A percentile compares a stretch with the other conserved stretches of the same genome.
These are phyloP conservation scores for Drosophila guanche DNA, from an alignment of 1,140 invertebrate genomes.

Conservation along the genomic window DNA sequence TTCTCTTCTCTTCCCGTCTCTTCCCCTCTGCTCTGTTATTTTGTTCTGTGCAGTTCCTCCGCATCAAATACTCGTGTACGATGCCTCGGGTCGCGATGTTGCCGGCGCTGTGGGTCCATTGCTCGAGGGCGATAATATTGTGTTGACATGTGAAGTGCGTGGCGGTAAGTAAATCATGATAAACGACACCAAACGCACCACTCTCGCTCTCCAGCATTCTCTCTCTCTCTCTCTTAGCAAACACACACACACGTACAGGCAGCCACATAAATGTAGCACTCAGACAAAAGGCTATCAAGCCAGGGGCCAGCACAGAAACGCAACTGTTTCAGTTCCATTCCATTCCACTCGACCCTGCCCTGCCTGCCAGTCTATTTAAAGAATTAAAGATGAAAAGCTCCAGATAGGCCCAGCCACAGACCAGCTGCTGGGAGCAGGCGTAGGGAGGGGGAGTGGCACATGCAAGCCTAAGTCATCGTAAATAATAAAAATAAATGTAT, in stretches of 20 bases:
- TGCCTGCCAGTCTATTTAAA: slow-evolving; percentile 71
- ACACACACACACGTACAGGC: slow-evolving; percentile 37
- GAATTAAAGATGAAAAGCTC: slow-evolving; percentile 73
- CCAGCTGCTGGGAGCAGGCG: slow-evolving; percentile 1
- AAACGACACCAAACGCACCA: slow-evolving; percentile 70
- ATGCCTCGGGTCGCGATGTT: slow-evolving; percentile 90
- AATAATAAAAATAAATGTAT: slow-evolving; percentile 83
- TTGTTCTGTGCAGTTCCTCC: slow-evolving; percentile 89
- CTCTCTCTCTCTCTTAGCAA: slow-evolving; percentile 4
- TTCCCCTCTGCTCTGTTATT: slow-evolving; percentile 5
- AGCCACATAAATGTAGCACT: slow-evolving; percentile 77
- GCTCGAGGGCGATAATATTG: slow-evolving; percentile 91
- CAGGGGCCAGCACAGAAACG: slow-evolving; percentile 60
- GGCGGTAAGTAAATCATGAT: slow-evolving; percentile 89
- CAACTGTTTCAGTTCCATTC: slow-evolving; percentile 49
- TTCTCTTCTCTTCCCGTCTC: slow-evolving; percentile 15
- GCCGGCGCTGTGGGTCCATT: slow-evolving; percentile 91
- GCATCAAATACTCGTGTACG: slow-evolving; percentile 92
- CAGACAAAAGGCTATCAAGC: slow-evolving; percentile 80
- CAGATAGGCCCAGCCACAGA: slow-evolving; percentile 52
- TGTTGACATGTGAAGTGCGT: slow-evolving; percentile 93
- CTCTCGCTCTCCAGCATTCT: no score
- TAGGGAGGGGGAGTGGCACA: slow-evolving; percentile 1
- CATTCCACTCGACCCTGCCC: slow-evolving; percentile 33
- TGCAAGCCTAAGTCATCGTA: slow-evolving; percentile 72